These are phyloP conservation scores for Henricia sp. DNA, from an alignment of 53 echinoderm and acorn worm genomes.

Conservation along the genomic window DNA sequence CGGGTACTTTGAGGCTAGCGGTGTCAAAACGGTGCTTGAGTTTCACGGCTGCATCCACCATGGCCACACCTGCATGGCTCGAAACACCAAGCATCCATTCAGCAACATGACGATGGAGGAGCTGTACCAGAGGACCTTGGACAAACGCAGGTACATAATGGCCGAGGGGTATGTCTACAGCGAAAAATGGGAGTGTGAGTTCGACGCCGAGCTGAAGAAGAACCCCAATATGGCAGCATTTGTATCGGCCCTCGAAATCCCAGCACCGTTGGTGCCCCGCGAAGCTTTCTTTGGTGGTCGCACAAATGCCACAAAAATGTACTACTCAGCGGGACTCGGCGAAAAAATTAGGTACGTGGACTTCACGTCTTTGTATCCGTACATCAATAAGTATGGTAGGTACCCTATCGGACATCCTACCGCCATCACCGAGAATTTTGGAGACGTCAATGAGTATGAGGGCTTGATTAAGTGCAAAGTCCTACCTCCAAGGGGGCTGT, in stretches of 20 bases:
- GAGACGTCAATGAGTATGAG: background rate
- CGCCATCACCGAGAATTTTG: conserved; percentile 30
- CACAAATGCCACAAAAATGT: conserved; percentile 41
- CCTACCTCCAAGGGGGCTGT: conserved; percentile 59
- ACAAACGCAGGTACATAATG: background rate
- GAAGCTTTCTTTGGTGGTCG: no score
- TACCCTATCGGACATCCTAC: conserved; percentile 64
- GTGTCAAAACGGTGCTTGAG: conserved; percentile 25
- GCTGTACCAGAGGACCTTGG: conserved; percentile 16
- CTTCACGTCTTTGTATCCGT: conserved; percentile 64
- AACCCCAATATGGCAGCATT: conserved; percentile 7
- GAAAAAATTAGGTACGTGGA: conserved; percentile 67
- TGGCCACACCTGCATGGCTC: background rate
- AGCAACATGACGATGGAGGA: conserved; percentile 17
- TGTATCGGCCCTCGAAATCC: background rate
- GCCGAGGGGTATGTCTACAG: background rate
- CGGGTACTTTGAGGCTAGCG: conserved; percentile 10
- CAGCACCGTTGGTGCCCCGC: conserved; percentile 46
- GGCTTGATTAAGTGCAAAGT: no score
- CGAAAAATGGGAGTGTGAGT: conserved; percentile 72
- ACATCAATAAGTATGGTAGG: no score
- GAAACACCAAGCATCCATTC: background rate
- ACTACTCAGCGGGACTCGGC: background rate
- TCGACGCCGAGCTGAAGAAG: background rate
- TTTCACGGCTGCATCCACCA: conserved; percentile 36